Evolutionary conservation across 2,888 invertebrate genomes (phyloP).

Genomic region (Andrena fulva): DNA sequence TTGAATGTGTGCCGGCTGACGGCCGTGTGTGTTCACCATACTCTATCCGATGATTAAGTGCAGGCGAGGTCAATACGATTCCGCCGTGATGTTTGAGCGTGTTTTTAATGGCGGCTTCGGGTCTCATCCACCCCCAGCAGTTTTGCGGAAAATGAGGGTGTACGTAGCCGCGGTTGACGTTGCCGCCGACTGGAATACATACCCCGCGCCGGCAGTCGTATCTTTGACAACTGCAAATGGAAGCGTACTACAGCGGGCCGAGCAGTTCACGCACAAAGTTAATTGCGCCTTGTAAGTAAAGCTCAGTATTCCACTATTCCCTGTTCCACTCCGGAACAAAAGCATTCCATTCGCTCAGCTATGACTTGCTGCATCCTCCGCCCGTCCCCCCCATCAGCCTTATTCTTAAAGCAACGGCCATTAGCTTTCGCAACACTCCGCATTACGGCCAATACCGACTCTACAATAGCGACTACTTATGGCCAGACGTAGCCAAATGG

Average conservation of each 20-base stretch:
- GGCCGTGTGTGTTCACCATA: neutral
- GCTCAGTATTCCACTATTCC: too few species aligned
- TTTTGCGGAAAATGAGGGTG: too few species aligned
- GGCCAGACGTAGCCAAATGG: conserved; percentile 22
- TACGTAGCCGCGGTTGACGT: too few species aligned
- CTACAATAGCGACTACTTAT: conserved; percentile 11
- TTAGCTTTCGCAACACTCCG: conserved; percentile 28
- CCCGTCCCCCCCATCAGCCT: neutral
- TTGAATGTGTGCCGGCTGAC: conserved; percentile 1
- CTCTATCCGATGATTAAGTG: conserved; percentile 1
- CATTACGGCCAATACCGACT: conserved; percentile 21
- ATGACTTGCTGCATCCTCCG: neutral
- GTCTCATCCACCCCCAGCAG: neutral
- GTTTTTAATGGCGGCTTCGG: conserved; percentile 2
- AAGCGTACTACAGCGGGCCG: too few species aligned
- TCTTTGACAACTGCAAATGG: too few species aligned
- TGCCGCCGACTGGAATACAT: too few species aligned
- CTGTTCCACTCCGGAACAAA: too few species aligned
- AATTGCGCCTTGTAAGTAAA: too few species aligned
- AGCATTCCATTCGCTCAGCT: neutral
- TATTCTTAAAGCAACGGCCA: conserved; percentile 32
- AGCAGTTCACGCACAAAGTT: too few species aligned
- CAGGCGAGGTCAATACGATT: neutral
- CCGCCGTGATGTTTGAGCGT: neutral
- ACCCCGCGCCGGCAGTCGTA: too few species aligned